Percentiles rank a stretch among this genome's conserved stretches.
These are phyloP conservation scores for Idaea biselata DNA, from an alignment of 2,888 invertebrate genomes.

Conservation along the genomic window DNA sequence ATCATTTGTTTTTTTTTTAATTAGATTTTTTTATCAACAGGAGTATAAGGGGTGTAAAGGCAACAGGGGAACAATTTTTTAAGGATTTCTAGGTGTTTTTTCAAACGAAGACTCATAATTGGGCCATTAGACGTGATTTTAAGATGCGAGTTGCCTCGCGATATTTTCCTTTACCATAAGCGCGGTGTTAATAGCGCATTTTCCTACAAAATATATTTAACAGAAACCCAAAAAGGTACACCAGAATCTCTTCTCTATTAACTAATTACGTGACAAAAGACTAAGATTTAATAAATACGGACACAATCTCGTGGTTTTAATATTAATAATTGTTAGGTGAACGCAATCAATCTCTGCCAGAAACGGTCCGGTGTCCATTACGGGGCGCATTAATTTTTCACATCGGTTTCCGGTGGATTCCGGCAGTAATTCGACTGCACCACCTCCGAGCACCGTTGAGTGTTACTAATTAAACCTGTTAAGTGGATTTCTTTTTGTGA, in stretches of 20 bases:
- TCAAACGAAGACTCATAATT: too few relatives aligned
- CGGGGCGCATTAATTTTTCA: conserved; percentile 68
- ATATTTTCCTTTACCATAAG: too few relatives aligned
- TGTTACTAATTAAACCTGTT: neutral
- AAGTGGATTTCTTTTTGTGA: neutral
- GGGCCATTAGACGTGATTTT: too few relatives aligned
- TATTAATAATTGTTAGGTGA: neutral
- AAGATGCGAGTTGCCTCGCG: too few relatives aligned
- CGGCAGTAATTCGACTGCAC: conserved; percentile 51
- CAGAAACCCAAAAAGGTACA: too few relatives aligned
- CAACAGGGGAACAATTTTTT: too few relatives aligned
- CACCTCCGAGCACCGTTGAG: neutral
- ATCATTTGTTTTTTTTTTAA: too few relatives aligned
- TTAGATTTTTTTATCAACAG: too few relatives aligned
- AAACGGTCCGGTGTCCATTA: conserved; percentile 47
- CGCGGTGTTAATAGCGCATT: too few relatives aligned
- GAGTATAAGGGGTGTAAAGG: too few relatives aligned
- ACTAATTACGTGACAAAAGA: neutral
- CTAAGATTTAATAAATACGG: neutral
- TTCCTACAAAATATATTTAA: too few relatives aligned
- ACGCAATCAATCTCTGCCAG: conserved; percentile 46
- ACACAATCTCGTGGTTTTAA: neutral
- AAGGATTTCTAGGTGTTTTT: too few relatives aligned
- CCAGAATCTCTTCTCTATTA: neutral
- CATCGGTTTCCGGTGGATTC: conserved; percentile 53